Base-by-base conservation (phyloP, 1,140 invertebrate species). In the Homarus americanus region DNA sequence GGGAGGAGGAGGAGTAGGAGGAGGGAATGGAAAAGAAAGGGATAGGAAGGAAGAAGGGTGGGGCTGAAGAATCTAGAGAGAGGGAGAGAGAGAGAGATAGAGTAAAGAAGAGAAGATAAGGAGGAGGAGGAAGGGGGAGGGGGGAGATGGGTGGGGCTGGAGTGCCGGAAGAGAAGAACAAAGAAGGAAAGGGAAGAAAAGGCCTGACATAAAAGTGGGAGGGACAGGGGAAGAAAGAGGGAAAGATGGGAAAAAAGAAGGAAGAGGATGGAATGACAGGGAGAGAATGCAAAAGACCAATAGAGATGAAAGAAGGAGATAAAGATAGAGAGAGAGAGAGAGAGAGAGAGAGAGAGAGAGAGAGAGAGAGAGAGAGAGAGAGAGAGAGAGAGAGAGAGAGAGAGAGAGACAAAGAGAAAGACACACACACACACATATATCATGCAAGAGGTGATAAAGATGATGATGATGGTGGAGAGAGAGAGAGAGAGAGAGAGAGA, bases 261-360 rank as follows among this genome's bases (percentile, higher is more conserved):
- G 75, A 41, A 41, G 38, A 5, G 38, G 75, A 38, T 36, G 34
- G 34, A n/a, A 10, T 28, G 34, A 78, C 9, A 78, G 34, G 38
- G 34, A 78, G n/a, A n/a, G n/a, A n/a, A n/a, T n/a, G n/a, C n/a
- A n/a, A n/a, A n/a, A n/a, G n/a, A n/a, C n/a, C n/a, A n/a, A n/a
- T n/a, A n/a, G n/a, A n/a, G n/a, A n/a, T n/a, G n/a, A n/a, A n/a
- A n/a, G n/a, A n/a, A n/a, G n/a, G n/a, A n/a, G n/a, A n/a, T n/a
- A n/a, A n/a, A n/a, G n/a, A n/a, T n/a, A n/a, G n/a, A n/a, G n/a
- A n/a, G n/a, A n/a, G 75, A 40, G 75, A 78, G 75, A 78, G 75
- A 40, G 75, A 78, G 75, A 40, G 75, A 78, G 75, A 40, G 75
- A 40, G 75, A 78, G 75, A 40, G 75, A 78, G 75, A 78, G 75